Base-by-base conservation (phyloP, 2,888 invertebrate genomes). In the Callyntrura guangdongensis region DNA sequence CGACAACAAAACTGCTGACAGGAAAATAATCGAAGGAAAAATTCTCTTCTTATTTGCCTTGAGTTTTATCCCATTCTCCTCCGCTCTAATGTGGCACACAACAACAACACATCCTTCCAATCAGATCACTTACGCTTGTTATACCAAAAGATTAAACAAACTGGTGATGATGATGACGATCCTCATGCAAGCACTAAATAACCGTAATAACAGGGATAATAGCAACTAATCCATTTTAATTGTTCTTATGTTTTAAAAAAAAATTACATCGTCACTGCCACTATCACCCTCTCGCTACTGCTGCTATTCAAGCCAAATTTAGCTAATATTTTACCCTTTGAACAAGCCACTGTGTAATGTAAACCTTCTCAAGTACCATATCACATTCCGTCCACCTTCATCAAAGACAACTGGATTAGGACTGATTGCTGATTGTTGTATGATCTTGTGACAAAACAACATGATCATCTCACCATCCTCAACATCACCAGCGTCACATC, bases 331-430 rank as follows among this genome's bases (percentile, higher is more conserved):
- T 53, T 53, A 14, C n/a, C 25, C n/a, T 25, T 64, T 25, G 25
- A 1, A 64, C 64, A 14, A 0, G 20, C 72, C n/a, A 67, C 67
- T 67, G 36, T 36, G 36, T 36, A 36, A 27, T 47, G 8, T 47
- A 36, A 49, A 49, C 47, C 3, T 3, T 49, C 17, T 9, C 72
- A 72, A n/a, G 72, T 45, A 77, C 22, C 79, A 56, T 59, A 25
- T 45, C 81, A 81, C 81, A 25, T 56, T 27, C 27, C 79, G 27
- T 61, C 61, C 17, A 64, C 81, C 64, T 47, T 67, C 84, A 69
- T 77, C 79, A 87, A 77, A 86, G 86, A 86, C 67, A 79, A 87
- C 87, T 87, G 45, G 87, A 87, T 87, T 79, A 64, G 79, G 14
- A 87, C 87, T 87, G 87, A 77, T 82, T 82, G 49, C 59, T 72